phyloP scores from a whole-genome alignment of 2,113 vertebrate species.

The Nycticryphes semicollaris region DNA sequence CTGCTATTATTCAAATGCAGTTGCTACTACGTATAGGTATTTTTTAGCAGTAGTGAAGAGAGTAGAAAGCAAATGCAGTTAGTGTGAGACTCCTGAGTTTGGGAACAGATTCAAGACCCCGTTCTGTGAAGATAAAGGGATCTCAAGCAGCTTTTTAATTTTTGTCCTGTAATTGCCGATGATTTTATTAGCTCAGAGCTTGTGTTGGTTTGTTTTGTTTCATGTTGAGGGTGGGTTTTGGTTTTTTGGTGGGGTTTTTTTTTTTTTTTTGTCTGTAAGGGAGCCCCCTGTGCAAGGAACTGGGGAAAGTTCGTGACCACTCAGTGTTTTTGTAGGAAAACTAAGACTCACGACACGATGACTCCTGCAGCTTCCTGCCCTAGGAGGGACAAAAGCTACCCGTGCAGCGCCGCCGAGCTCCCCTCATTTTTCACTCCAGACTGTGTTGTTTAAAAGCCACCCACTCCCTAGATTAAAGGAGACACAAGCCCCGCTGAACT shows the following conservation, averaged over 20 bases:
- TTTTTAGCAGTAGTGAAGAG: background rate
- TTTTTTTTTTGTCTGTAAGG: background rate
- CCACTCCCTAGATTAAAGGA: constrained; percentile 66
- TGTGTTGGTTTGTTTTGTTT: background rate
- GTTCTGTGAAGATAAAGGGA: background rate
- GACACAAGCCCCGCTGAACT: constrained; percentile 46
- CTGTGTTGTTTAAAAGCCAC: constrained; percentile 66
- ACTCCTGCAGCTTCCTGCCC: constrained; percentile 90
- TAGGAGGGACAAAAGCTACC: constrained; percentile 76
- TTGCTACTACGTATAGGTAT: background rate
- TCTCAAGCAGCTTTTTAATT: background rate
- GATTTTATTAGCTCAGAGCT: background rate
- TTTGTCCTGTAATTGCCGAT: background rate
- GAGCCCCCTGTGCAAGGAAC: constrained; percentile 43
- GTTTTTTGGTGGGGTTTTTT: background rate
- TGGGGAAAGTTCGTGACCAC: constrained; percentile 73
- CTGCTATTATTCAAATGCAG: background rate
- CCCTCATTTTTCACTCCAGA: constrained; percentile 69
- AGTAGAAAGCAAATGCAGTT: background rate
- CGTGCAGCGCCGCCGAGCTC: constrained; percentile 26
- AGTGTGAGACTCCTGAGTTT: background rate
- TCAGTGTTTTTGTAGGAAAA: constrained; percentile 72
- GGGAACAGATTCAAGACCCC: background rate
- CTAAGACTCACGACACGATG: constrained; percentile 83
- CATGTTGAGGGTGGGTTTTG: background rate